Evolutionary conservation across 2,797 vertebrate species (phyloP).

Genomic region (Serranus cabrilla): DNA sequence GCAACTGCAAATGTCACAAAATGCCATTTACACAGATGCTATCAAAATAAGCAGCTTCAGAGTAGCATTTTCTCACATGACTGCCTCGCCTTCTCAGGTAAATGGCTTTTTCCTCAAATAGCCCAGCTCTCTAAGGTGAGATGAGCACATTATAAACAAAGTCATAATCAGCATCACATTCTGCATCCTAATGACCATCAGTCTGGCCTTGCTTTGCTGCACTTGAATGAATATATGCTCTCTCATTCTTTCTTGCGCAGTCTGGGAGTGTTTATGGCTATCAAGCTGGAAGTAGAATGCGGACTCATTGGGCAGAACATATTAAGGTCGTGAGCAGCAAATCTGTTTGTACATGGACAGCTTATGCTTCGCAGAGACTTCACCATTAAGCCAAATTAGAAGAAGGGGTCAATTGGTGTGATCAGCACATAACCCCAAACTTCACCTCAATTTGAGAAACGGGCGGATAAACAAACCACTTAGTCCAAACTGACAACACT

Average conservation of each 20-base stretch:
- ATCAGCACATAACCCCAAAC: slow-evolving; percentile 32
- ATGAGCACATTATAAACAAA: slow-evolving; percentile 70
- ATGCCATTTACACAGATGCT: slow-evolving; percentile 66
- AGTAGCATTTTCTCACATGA: slow-evolving; percentile 68
- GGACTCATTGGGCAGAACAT: slow-evolving; percentile 31
- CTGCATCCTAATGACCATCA: slow-evolving; percentile 69
- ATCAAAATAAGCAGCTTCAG: slow-evolving; percentile 55
- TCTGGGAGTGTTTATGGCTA: slow-evolving; percentile 45
- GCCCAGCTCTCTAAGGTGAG: slow-evolving; percentile 63
- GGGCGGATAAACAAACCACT: slow-evolving; percentile 14
- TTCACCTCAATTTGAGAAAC: slow-evolving; percentile 10
- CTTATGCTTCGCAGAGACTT: not conserved
- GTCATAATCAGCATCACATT: slow-evolving; percentile 74
- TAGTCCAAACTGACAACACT: not conserved
- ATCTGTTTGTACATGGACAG: slow-evolving; percentile 36
- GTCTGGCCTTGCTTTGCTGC: slow-evolving; percentile 73
- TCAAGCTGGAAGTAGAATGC: slow-evolving; percentile 27
- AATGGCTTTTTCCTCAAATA: slow-evolving; percentile 73
- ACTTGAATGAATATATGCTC: slow-evolving; percentile 65
- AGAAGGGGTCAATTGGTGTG: slow-evolving; percentile 33
- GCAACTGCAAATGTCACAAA: slow-evolving; percentile 63
- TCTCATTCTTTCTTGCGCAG: slow-evolving; percentile 35
- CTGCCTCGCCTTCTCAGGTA: slow-evolving; percentile 61
- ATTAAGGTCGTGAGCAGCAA: slow-evolving; percentile 30
- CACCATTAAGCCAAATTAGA: slow-evolving; percentile 40